These are phyloP conservation scores for Sturmia bella DNA, from an alignment of 2,888 invertebrate genomes.

Conservation along the genomic window DNA sequence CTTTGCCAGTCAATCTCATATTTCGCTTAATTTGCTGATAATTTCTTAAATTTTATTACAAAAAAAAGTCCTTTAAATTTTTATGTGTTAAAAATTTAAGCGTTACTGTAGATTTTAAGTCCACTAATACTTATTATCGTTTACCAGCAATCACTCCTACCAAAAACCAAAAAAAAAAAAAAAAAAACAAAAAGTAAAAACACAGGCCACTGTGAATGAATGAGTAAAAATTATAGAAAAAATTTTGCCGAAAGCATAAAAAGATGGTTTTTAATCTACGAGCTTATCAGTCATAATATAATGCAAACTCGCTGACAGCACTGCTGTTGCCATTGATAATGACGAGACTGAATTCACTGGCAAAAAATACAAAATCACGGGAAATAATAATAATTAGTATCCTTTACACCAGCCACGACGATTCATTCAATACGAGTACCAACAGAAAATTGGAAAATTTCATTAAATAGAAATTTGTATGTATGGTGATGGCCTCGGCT, in stretches of 20 bases:
- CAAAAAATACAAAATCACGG: slow-evolving; percentile 31
- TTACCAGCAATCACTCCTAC: background rate
- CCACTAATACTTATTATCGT: slow-evolving; percentile 32
- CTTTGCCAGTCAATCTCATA: too few relatives aligned
- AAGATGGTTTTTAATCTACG: slow-evolving; percentile 34
- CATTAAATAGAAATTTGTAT: too few relatives aligned
- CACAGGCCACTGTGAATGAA: slow-evolving; percentile 1
- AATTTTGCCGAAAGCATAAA: slow-evolving; percentile 37
- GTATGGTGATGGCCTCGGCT: too few relatives aligned
- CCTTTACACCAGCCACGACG: too few relatives aligned
- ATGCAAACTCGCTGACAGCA: background rate
- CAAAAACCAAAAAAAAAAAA: slow-evolving; percentile 10
- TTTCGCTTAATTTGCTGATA: too few relatives aligned
- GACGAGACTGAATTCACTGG: background rate
- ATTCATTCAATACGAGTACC: too few relatives aligned
- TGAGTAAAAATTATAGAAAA: slow-evolving; percentile 33
- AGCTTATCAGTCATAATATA: slow-evolving; percentile 35
- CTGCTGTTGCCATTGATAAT: slow-evolving; percentile 9
- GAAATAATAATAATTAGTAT: slow-evolving; percentile 25
- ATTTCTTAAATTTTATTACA: too few relatives aligned
- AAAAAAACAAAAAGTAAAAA: too few relatives aligned
- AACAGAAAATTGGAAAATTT: too few relatives aligned
- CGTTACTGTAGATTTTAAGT: background rate
- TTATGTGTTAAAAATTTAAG: too few relatives aligned
- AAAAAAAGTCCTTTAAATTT: too few relatives aligned